Percentiles rank a stretch among this genome's conserved stretches.
Conservation (phyloP, 2,797 vertebrate genomes). For the Hoplostethus mediterraneus region DNA sequence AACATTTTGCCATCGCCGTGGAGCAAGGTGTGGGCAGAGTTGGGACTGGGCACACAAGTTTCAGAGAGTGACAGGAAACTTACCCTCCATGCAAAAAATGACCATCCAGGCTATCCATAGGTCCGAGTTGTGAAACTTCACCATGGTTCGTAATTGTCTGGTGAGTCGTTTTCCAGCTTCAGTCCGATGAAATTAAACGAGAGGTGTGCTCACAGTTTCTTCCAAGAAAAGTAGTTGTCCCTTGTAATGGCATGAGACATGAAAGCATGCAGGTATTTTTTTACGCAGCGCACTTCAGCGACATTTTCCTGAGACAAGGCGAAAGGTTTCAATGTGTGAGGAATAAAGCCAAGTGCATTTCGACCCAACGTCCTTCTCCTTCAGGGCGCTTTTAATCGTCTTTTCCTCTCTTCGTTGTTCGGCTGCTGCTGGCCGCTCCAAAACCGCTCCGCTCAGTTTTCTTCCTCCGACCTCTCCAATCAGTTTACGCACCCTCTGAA, state of each 20-base stretch:
- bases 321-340: constrained; percentile 19
- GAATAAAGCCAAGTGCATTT: constrained; percentile 27
- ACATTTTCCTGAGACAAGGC: constrained; percentile 9
- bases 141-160: constrained; percentile 73
- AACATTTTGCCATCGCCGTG: too few species aligned
- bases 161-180: constrained; percentile 27
- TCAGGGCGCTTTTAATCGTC: constrained; percentile 1
- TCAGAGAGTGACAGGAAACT: constrained; percentile 52
- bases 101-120: constrained; percentile 88
- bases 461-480: constrained; percentile 39
- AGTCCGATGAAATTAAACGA: constrained; percentile 16
- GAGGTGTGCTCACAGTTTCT: constrained; percentile 55
- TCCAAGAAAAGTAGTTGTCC: constrained; percentile 58
- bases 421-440: constrained; percentile 42
- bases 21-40: not conserved
- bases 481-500: constrained; percentile 47
- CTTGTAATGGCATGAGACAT: constrained; percentile 37
- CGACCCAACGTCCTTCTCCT: constrained; percentile 25
- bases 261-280: constrained; percentile 28
- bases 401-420: constrained; percentile 38
- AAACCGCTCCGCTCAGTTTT: constrained; percentile 15
- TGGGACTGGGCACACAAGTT: constrained; percentile 20
- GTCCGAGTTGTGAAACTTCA: constrained; percentile 87
- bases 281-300: constrained; percentile 48
- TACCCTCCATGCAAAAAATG: constrained; percentile 84